Conservation (phyloP, 2,113 vertebrate genomes). For the Hassar affinis region DNA sequence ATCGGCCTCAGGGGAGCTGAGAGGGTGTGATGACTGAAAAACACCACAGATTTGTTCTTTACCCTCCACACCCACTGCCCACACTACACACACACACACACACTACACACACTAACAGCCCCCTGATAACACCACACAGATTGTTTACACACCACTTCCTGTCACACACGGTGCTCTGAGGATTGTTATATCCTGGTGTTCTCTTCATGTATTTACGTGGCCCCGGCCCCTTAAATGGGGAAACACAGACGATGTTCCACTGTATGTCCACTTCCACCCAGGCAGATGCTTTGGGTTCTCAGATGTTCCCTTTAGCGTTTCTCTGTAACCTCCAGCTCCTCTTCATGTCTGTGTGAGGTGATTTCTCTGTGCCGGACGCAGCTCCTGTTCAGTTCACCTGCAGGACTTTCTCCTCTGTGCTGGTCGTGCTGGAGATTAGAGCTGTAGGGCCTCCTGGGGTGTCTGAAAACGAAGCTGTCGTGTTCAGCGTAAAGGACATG, state of each 20-base stretch:
- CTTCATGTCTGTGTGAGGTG: neutral
- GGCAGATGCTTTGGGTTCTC: neutral
- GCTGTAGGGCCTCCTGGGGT: neutral
- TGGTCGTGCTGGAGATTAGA: neutral
- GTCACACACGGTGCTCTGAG: neutral
- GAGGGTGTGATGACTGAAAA: constrained; percentile 9
- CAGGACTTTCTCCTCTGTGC: neutral
- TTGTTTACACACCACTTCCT: neutral
- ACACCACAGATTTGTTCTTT: constrained; percentile 8
- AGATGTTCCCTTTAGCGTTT: neutral
- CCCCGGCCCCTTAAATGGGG: neutral
- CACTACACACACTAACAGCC: neutral
- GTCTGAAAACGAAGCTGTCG: neutral
- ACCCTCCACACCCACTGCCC: neutral
- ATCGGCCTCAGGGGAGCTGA: neutral
- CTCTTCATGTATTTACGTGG: no score
- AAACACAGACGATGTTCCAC: neutral
- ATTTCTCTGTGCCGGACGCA: neutral
- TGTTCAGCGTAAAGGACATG: neutral
- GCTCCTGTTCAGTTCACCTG: neutral
- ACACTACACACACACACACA: neutral
- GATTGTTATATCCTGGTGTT: no score
- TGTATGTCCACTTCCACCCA: neutral
- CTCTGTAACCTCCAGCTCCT: neutral
- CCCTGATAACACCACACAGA: neutral